These are phyloP conservation scores for Sprattus sprattus DNA, from an alignment of 2,113 vertebrate species.

Conservation along the genomic window DNA sequence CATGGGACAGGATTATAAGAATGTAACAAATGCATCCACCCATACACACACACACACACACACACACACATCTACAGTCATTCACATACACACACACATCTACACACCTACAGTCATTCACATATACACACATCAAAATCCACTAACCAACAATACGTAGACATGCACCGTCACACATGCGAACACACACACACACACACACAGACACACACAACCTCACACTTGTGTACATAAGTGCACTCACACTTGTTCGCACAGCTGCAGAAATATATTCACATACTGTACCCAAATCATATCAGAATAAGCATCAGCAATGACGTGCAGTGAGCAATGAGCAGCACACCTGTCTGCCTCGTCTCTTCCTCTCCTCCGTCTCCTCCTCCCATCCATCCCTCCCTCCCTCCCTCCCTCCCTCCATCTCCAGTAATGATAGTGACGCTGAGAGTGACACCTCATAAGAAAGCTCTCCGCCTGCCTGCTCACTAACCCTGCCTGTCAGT, in stretches of 20 bases:
- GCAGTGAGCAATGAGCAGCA: background rate
- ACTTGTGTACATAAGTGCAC: constrained; percentile 13
- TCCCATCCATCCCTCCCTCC: background rate
- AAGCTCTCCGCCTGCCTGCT: background rate
- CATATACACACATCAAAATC: constrained; percentile 40
- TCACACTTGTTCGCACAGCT: background rate
- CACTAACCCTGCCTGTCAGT: background rate
- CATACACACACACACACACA: too few relatives aligned
- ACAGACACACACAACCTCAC: constrained; percentile 6
- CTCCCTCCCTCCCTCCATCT: background rate
- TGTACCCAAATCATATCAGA: background rate
- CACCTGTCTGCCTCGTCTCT: background rate
- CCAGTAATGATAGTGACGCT: background rate
- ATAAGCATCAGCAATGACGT: background rate
- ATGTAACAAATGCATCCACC: too few relatives aligned
- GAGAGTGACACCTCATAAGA: constrained; percentile 3
- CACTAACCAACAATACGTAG: constrained; percentile 9
- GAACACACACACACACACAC: constrained; percentile 24
- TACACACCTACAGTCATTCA: background rate
- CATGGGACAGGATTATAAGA: too few relatives aligned
- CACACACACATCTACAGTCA: too few relatives aligned
- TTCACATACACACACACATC: constrained; percentile 40
- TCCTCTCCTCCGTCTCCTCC: background rate
- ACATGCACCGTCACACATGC: background rate
- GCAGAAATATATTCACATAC: background rate